phyloP scores from a whole-genome alignment of 2,113 vertebrate genomes.

The Centropus unirufus region DNA sequence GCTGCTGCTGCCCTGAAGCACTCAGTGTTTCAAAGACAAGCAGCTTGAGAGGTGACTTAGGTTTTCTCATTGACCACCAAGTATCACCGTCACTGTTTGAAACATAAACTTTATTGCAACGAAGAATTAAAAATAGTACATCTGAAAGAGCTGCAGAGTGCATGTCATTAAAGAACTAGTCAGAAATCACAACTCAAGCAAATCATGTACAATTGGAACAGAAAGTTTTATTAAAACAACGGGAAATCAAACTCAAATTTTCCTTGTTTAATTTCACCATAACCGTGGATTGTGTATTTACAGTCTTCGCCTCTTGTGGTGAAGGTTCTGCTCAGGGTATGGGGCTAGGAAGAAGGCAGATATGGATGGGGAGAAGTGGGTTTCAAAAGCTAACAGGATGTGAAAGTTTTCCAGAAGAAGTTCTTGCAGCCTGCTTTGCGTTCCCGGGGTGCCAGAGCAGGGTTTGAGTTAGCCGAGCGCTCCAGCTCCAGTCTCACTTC shows the following conservation, averaged over 20 bases:
- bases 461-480: constrained; percentile 85
- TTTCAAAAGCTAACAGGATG: constrained; percentile 88
- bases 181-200: constrained; percentile 74
- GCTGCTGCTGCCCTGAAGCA: neutral
- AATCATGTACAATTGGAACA: constrained; percentile 72
- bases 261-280: constrained; percentile 75
- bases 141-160: constrained; percentile 54
- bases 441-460: constrained; percentile 89
- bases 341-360: constrained; percentile 17
- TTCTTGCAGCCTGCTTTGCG: constrained; percentile 99
- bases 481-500: constrained; percentile 89
- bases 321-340: constrained; percentile 59
- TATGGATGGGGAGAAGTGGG: constrained; percentile 2
- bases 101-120: constrained; percentile 83
- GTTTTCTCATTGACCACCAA: constrained; percentile 50
- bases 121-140: constrained; percentile 80
- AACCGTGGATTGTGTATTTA: constrained; percentile 82
- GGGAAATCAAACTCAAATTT: constrained; percentile 72
- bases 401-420: constrained; percentile 99
- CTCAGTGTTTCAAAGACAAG: neutral
- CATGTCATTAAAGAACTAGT: constrained; percentile 54
- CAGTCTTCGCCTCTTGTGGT: constrained; percentile 76
- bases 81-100: constrained; percentile 65
- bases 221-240: constrained; percentile 77
- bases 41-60: neutral